These are phyloP conservation scores for Leptodactylus fallax DNA, from an alignment of 2,797 vertebrate species.

Conservation along the genomic window DNA sequence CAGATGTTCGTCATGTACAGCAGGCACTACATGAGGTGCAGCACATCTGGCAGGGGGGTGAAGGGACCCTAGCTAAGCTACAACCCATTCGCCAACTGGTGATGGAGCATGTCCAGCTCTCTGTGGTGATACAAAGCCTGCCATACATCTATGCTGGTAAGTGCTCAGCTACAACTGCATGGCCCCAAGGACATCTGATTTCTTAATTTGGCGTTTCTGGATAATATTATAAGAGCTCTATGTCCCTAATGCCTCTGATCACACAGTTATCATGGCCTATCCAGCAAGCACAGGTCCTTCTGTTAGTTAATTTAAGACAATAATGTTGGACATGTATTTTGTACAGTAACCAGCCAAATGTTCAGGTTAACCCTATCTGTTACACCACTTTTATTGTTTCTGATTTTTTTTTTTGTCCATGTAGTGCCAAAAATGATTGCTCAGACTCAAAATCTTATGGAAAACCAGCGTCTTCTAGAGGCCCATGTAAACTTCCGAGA, in stretches of 20 bases:
- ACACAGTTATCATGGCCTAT: background rate
- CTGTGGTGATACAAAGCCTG: constrained; percentile 86
- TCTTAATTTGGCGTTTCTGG: background rate
- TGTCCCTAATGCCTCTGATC: background rate
- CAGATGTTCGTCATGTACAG: constrained; percentile 77
- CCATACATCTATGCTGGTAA: constrained; percentile 89
- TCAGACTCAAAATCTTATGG: constrained; percentile 83
- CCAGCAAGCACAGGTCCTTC: too few species aligned
- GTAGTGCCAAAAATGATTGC: constrained; percentile 80
- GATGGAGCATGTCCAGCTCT: constrained; percentile 83
- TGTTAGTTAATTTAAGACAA: too few species aligned
- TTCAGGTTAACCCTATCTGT: background rate
- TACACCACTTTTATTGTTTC: too few species aligned
- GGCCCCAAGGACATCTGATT: background rate
- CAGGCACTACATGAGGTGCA: constrained; percentile 77
- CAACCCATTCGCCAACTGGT: constrained; percentile 79
- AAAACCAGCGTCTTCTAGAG: constrained; percentile 83
- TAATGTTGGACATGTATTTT: background rate
- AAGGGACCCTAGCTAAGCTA: constrained; percentile 74
- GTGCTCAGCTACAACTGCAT: background rate
- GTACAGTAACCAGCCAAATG: background rate
- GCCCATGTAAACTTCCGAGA: constrained; percentile 89
- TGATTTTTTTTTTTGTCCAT: background rate
- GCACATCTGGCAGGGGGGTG: constrained; percentile 74
- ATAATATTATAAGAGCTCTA: background rate